Evolutionary conservation across 2,113 vertebrate species (phyloP), one percentile per base, ranked within the genome.

Genomic region (Aegotheles bennettii): DNA sequence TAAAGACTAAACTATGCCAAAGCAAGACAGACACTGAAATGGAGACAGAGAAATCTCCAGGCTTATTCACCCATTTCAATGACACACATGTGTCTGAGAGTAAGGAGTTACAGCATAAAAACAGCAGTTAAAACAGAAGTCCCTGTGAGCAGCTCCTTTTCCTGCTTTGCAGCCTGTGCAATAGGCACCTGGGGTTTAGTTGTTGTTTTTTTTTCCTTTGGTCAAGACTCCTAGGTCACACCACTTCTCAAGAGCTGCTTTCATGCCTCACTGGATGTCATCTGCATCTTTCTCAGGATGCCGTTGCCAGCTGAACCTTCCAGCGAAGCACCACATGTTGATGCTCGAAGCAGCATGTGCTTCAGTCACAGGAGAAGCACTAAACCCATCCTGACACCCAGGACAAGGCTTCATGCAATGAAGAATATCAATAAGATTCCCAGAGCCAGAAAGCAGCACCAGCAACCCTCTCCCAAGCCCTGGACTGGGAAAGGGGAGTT

Each of bases 241-340:
- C 21, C 25, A 9, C 77, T 40, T 91, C 94, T 89, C 25, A 9
- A 89, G 91, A 95, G 29, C 65, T 16, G 26, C 38, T 23, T 84
- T 95, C 87, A 80, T 29, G 74, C 93, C 91, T 95, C 25, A 1
- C 81, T 57, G 87, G 71, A 35, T 7, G n/a, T 59, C 8, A 1
- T 89, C 87, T 91, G 84, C 89, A 59, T 83, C 90, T 82, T 87
- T 84, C 80, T 79, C 73, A 69, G 87, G 80, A 45, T 9, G 43
- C 68, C 2, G 3, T 11, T 36, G 26, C 47, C 56, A 29, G 43
- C 53, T 84, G 91, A 95, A 84, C 84, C 95, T 95, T 94, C 89
- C 95, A 96, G 91, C 84, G 79, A 82, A 57, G 65, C 5, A 13
- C 15, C 28, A 4, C 81, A 16, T 40, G 1, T 31, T 31, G 51